These are phyloP conservation scores for Alexandromys fortis DNA, from an alignment of 2,113 vertebrate genomes.

Conservation along the genomic window DNA sequence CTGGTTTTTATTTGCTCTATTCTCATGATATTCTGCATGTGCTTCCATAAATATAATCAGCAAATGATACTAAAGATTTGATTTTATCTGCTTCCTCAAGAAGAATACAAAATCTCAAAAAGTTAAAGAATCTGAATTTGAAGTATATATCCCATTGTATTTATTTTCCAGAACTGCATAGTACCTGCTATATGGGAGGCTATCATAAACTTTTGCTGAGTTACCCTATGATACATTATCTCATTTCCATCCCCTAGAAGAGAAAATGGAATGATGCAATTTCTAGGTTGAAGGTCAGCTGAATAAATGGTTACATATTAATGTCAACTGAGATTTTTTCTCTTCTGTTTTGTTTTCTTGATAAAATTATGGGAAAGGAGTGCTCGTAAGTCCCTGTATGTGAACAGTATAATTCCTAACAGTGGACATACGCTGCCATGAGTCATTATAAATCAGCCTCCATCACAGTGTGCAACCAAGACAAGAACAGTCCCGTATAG, in stretches of 20 bases:
- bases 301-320: constrained; percentile 17
- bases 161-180: not conserved
- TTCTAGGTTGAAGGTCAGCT: constrained; percentile 18
- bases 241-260: constrained; percentile 10
- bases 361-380: constrained; percentile 7
- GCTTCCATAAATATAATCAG: not conserved
- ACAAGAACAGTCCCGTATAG: not conserved
- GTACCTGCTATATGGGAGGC: not conserved
- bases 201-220: not conserved
- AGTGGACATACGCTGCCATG: not conserved
- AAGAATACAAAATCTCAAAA: not conserved
- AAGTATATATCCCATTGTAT: not conserved
- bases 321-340: constrained; percentile 25
- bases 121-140: not conserved
- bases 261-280: not conserved
- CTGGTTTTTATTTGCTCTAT: not conserved
- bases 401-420: not conserved
- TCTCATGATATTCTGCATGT: not conserved
- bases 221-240: not conserved
- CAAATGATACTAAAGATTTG: not conserved
- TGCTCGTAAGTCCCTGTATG: not conserved
- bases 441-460: not conserved
- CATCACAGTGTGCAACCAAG: not conserved
- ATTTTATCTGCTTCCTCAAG: not conserved
- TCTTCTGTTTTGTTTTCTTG: not conserved